Conservation (phyloP, 2,888 invertebrate genomes). For the Lochmaea crataegi region DNA sequence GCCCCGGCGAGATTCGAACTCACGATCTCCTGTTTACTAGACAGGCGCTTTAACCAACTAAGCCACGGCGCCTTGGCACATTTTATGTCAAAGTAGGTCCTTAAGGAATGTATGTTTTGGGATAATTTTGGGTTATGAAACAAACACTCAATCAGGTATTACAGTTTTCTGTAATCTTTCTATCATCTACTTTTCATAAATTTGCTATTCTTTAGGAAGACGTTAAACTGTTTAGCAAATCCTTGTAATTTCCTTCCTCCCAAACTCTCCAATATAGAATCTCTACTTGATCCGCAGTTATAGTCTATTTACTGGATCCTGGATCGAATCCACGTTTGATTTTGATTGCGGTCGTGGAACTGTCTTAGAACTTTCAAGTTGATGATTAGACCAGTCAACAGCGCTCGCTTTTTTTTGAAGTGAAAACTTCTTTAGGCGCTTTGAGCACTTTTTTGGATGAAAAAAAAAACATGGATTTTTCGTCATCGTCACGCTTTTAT, state of each 20-base stretch:
- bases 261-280: slow-evolving; percentile 24
- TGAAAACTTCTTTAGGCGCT: no score
- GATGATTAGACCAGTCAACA: slow-evolving; percentile 3
- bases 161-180: no score
- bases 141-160: no score
- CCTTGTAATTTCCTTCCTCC: slow-evolving; percentile 9
- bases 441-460: no score
- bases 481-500: no score
- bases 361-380: slow-evolving; percentile 3
- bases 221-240: slow-evolving; percentile 1
- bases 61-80: slow-evolving; percentile 73
- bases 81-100: no score
- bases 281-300: slow-evolving; percentile 48
- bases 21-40: slow-evolving; percentile 78
- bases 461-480: no score
- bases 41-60: slow-evolving; percentile 84
- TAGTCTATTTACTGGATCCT: slow-evolving; percentile 54
- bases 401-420: neutral
- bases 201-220: neutral
- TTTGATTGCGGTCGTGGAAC: slow-evolving; percentile 57
- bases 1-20: slow-evolving; percentile 76
- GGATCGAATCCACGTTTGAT: slow-evolving; percentile 63
- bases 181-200: no score
- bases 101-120: no score
- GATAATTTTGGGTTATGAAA: no score